Conservation (phyloP, 2,888 invertebrate genomes). For the Oscheius myriophilus region DNA sequence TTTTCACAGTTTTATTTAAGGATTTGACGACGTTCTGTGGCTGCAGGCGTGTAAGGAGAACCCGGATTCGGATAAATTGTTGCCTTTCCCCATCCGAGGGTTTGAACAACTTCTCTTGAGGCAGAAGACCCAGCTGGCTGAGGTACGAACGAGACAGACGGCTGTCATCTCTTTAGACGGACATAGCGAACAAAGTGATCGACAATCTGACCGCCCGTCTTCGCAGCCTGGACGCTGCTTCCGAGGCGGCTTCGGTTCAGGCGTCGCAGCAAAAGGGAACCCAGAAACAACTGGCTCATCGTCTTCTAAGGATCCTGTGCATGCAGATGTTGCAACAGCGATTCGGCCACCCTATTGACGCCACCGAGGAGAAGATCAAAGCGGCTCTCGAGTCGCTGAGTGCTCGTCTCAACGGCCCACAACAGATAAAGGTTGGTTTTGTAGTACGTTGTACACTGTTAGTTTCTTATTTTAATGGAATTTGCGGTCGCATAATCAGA, state of each 20-base stretch:
- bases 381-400: constrained; percentile 87
- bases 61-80: constrained; percentile 87
- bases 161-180: neutral
- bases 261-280: constrained; percentile 15
- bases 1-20: constrained; percentile 27
- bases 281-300: constrained; percentile 29
- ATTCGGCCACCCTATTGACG: constrained; percentile 46
- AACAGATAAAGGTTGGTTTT: constrained; percentile 82
- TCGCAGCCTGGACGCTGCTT: constrained; percentile 2
- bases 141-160: constrained; percentile 32
- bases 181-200: constrained; percentile 16
- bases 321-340: constrained; percentile 45
- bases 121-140: constrained; percentile 50
- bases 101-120: constrained; percentile 81
- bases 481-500: too few species aligned
- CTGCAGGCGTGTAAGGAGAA: constrained; percentile 94
- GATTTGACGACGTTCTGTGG: constrained; percentile 82
- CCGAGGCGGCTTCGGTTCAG: constrained; percentile 14
- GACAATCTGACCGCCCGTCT: constrained; percentile 13
- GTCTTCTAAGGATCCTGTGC: constrained; percentile 34
- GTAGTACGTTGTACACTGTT: too few species aligned
- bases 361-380: constrained; percentile 76
- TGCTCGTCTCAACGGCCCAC: constrained; percentile 87
- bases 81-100: constrained; percentile 93
- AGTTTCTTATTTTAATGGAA: too few species aligned